These are phyloP conservation scores for Paralichthys olivaceus DNA, from an alignment of 2,113 vertebrate genomes.

Conservation along the genomic window DNA sequence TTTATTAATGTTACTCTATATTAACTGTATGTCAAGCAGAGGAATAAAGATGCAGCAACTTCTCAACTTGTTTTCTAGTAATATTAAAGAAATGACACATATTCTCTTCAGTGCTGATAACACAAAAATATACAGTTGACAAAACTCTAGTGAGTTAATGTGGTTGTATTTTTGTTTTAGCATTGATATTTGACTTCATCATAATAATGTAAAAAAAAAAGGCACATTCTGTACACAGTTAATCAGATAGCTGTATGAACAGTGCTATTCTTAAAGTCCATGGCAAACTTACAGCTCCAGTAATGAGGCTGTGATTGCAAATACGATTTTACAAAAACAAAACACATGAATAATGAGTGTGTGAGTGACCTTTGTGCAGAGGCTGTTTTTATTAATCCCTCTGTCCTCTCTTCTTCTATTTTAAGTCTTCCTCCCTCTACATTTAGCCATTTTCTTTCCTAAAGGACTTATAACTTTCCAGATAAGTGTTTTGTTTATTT, in stretches of 20 bases:
- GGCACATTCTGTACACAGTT: background rate
- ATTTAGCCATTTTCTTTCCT: background rate
- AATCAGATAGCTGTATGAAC: conserved; percentile 25
- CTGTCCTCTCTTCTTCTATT: background rate
- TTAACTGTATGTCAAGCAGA: conserved; percentile 15
- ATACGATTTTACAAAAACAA: conserved; percentile 35
- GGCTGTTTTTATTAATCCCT: background rate
- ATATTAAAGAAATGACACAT: background rate
- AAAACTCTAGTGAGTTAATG: background rate
- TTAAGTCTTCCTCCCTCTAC: background rate
- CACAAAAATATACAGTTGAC: background rate
- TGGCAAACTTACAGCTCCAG: conserved; percentile 8
- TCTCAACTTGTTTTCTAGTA: background rate
- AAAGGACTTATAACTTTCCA: conserved; percentile 4
- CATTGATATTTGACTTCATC: background rate
- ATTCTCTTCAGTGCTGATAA: conserved; percentile 18
- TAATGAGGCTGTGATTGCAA: conserved; percentile 56
- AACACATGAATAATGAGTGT: conserved; percentile 20
- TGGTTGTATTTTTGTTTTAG: background rate
- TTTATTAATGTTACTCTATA: conserved; percentile 36
- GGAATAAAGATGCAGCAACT: background rate
- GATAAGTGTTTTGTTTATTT: conserved; percentile 4
- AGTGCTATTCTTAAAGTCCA: conserved; percentile 14
- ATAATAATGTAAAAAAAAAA: conserved; percentile 12
- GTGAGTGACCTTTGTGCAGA: conserved; percentile 3